Evolutionary conservation across 2,797 vertebrate species (phyloP).

Genomic region (Rhinophrynus dorsalis): DNA sequence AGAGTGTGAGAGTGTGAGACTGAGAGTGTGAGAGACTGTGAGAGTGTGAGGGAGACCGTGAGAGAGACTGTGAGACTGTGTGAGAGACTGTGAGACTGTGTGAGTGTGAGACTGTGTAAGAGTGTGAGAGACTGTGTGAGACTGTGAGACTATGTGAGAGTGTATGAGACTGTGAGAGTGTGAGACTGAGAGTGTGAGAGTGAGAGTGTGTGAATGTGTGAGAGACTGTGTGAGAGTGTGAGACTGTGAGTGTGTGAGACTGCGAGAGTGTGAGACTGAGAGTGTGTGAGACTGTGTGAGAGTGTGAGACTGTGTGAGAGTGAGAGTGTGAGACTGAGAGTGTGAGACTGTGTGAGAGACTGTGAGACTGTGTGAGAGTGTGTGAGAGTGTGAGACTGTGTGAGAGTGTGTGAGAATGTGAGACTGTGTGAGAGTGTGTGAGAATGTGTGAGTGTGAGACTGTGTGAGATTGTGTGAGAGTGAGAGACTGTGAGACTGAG

Average conservation of each 20-base stretch:
- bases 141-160: too few relatives aligned
- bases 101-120: too few relatives aligned
- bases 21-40: too few relatives aligned
- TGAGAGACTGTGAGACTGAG: neutral
- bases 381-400: neutral
- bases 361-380: neutral
- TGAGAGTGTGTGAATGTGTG: too few relatives aligned
- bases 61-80: too few relatives aligned
- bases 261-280: neutral
- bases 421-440: neutral
- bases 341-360: neutral
- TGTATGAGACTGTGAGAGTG: too few relatives aligned
- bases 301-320: neutral
- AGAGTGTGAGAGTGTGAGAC: too few relatives aligned
- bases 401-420: neutral
- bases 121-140: too few relatives aligned
- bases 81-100: too few relatives aligned
- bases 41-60: too few relatives aligned
- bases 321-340: neutral
- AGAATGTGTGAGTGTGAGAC: neutral
- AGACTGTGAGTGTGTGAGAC: neutral
- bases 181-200: too few relatives aligned
- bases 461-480: neutral
- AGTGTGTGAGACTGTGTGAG: neutral
- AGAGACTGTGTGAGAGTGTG: neutral